Conservation (phyloP, 1,140 invertebrate genomes). For the Drosophila oshimai region DNA sequence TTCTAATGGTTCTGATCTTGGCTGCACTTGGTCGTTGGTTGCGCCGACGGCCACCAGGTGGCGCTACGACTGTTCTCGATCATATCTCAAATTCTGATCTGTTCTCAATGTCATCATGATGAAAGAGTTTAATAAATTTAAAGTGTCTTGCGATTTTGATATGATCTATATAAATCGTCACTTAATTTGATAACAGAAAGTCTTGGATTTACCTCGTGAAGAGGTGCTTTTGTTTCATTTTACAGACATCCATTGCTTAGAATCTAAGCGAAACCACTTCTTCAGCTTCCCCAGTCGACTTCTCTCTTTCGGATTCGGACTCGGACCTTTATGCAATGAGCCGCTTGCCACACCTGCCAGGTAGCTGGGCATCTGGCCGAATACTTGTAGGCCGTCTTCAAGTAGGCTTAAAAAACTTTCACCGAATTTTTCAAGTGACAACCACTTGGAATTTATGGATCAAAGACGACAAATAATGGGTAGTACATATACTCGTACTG, state of each 20-base stretch:
- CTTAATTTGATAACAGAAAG: no score
- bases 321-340: slow-evolving; percentile 21
- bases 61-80: not conserved
- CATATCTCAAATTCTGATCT: no score
- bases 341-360: slow-evolving; percentile 7
- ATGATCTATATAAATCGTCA: no score
- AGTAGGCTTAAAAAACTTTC: slow-evolving; percentile 40
- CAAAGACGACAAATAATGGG: not conserved
- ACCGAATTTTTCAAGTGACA: slow-evolving; percentile 34
- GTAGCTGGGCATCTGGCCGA: not conserved
- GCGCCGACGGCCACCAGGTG: not conserved
- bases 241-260: no score
- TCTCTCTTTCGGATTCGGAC: no score
- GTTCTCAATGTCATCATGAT: no score
- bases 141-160: no score
- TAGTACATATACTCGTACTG: not conserved
- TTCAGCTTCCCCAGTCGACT: not conserved
- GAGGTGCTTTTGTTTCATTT: no score
- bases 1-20: not conserved
- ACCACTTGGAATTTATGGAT: slow-evolving; percentile 39
- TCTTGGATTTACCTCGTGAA: no score
- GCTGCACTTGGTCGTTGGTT: not conserved
- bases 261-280: no score
- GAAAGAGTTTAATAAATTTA: no score
- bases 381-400: slow-evolving; percentile 28